Base-by-base conservation (phyloP, 1,140 invertebrate species). In the Leptinotarsa defecta region DNA sequence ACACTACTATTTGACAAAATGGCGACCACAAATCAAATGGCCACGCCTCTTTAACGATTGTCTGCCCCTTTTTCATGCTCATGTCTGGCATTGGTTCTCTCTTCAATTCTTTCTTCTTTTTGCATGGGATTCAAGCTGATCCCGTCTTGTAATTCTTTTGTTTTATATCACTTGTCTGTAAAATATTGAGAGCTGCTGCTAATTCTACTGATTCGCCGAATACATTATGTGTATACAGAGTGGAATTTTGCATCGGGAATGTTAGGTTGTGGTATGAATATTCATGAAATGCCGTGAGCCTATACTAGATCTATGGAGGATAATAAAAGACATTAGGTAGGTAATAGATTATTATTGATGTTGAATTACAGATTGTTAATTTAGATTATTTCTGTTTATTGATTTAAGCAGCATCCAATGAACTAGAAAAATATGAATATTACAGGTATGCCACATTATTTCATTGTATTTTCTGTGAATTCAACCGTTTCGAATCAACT, bases 1-100 rank as follows among this genome's bases (percentile, higher is more conserved):
- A 86, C 85, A 86, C 82, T 84, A 86, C 85, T 86, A 86, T 86
- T 86, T 86, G 85, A 86, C 85, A 86, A 86, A 86, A 86, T 86
- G 85, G 85, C 85, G 85, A 85, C 85, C 83, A 86, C 85, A 86
- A 86, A 86, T 86, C 85, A 86, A 81, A 72, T 78, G 72, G 83
- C 83, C 72, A 81, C 85, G 82, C 85, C 85, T 81, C 74, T 79
- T 82, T 82, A 84, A 83, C 83, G 85, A 86, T 85, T 85, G 84
- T 84, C 84, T 83, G 85, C 82, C 83, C 84, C 83, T 85, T 85
- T 85, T 85, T 84, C 84, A 83, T 83, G 82, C 81, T 80, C 83
- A 82, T 81, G 82, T 79, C 81, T 83, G 76, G 84, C 83, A 85
- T 85, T 85, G 84, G 84, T 78, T 84, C 83, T 83, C 84, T 80